Percentiles rank a stretch among this genome's conserved stretches.
Conservation (phyloP, 1,140 invertebrate genomes). For the Cherax quadricarinatus region DNA sequence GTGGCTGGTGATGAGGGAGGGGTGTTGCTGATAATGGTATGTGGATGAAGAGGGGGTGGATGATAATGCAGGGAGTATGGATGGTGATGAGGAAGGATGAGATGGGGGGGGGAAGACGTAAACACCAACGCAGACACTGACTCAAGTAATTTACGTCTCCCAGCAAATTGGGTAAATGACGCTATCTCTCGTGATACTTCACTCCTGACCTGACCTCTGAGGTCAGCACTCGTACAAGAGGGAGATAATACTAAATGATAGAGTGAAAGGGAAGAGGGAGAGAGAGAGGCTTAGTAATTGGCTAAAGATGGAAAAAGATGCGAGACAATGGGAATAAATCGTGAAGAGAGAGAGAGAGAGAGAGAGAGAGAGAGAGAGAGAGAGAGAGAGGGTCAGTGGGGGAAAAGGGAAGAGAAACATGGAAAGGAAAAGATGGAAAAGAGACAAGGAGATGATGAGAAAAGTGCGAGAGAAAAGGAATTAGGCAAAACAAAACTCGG, state of each 20-base stretch:
- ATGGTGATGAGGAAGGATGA: too few species aligned
- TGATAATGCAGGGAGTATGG: too few species aligned
- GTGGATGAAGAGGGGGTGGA: too few species aligned
- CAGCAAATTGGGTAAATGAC: slow-evolving; percentile 11
- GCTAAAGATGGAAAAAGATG: not conserved
- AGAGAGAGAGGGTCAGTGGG: not conserved
- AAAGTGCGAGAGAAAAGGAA: not conserved
- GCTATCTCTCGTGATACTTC: not conserved
- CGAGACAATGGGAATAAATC: not conserved
- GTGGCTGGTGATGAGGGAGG: too few species aligned
- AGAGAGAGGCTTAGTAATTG: not conserved
- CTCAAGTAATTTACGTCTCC: not conserved
- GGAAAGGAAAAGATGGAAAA: too few species aligned
- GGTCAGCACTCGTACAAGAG: not conserved
- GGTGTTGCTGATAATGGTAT: too few species aligned
- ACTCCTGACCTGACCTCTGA: not conserved
- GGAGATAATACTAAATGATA: not conserved
- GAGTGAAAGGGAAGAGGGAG: not conserved
- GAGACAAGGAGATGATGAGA: not conserved
- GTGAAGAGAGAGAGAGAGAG: not conserved
- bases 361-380: not conserved
- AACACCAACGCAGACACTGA: not conserved
- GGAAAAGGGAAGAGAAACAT: too few species aligned
- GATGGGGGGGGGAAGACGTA: not conserved
- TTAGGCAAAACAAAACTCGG: not conserved